These are phyloP conservation scores for Hippocampus barbouri DNA, from an alignment of 2,113 vertebrate genomes.

Conservation along the genomic window DNA sequence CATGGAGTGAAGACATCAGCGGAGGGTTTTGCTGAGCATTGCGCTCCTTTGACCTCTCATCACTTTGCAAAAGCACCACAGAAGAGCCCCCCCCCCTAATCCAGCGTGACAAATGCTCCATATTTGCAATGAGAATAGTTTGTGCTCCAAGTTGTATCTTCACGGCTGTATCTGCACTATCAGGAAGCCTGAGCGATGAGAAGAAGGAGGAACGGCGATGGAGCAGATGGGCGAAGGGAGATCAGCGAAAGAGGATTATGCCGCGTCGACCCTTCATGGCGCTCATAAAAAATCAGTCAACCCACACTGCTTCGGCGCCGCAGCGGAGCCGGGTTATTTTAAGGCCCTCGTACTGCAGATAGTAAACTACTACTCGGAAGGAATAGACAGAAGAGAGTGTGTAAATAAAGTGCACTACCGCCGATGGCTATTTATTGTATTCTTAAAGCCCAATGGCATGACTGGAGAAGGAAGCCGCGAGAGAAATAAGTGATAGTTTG, in stretches of 20 bases:
- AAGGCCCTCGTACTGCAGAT: conserved; percentile 45
- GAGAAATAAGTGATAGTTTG: background rate
- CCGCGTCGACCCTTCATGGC: conserved; percentile 71
- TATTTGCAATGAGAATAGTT: conserved; percentile 18
- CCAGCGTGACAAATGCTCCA: conserved; percentile 36
- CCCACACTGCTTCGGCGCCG: conserved; percentile 52
- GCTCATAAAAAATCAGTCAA: conserved; percentile 67
- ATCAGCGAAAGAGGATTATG: conserved; percentile 77
- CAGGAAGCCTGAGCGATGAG: conserved; percentile 13
- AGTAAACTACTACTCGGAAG: conserved; percentile 47
- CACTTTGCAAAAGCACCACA: conserved; percentile 24
- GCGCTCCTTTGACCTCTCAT: conserved; percentile 20
- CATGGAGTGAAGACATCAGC: conserved; percentile 5
- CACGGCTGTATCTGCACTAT: background rate
- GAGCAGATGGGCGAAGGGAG: conserved; percentile 70
- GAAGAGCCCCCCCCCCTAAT: conserved; percentile 16
- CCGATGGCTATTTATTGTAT: background rate
- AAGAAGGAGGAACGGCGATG: conserved; percentile 52
- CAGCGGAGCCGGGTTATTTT: conserved; percentile 63
- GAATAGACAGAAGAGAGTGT: conserved; percentile 27
- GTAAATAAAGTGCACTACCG: background rate
- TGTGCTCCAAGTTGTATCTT: background rate
- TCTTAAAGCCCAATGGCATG: conserved; percentile 8
- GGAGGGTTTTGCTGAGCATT: conserved; percentile 2
- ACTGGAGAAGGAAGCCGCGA: conserved; percentile 37